These are phyloP conservation scores for Zelostemma sp. DNA, from an alignment of 1,140 invertebrate species.

Conservation along the genomic window DNA sequence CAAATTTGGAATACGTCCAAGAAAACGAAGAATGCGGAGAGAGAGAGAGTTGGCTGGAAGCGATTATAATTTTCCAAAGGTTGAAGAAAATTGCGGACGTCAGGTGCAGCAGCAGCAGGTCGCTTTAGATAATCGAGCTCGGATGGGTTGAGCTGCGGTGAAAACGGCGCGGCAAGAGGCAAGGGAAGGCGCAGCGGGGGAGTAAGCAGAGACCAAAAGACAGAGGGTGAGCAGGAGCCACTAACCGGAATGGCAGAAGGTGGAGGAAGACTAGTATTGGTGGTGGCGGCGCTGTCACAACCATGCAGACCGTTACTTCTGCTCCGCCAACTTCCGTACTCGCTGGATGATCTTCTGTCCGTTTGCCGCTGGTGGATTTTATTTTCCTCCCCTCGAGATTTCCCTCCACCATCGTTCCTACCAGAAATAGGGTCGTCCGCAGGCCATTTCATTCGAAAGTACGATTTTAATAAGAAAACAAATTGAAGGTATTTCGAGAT, in stretches of 20 bases:
- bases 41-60: slow-evolving; percentile 36
- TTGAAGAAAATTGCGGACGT: slow-evolving; percentile 66
- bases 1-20: slow-evolving; percentile 5
- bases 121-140: slow-evolving; percentile 60
- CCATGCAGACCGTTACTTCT: slow-evolving; percentile 68
- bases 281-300: slow-evolving; percentile 62
- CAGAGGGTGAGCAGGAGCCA: slow-evolving; percentile 48
- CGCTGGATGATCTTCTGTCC: slow-evolving; percentile 57
- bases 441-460: too few species aligned
- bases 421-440: slow-evolving; percentile 35
- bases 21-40: slow-evolving; percentile 5
- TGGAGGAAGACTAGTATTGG: slow-evolving; percentile 18
- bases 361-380: slow-evolving; percentile 51
- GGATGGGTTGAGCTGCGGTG: slow-evolving; percentile 59
- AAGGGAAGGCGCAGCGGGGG: slow-evolving; percentile 44
- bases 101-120: slow-evolving; percentile 65
- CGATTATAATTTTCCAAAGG: slow-evolving; percentile 67
- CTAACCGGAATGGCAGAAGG: slow-evolving; percentile 38
- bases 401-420: slow-evolving; percentile 37
- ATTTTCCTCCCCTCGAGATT: slow-evolving; percentile 52
- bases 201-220: slow-evolving; percentile 49
- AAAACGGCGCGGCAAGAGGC: slow-evolving; percentile 53
- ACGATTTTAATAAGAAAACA: too few species aligned
- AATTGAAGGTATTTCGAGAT: too few species aligned
- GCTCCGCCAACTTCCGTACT: slow-evolving; percentile 63